Conservation (phyloP, 2,888 invertebrate genomes). For the Merodon equestris region DNA sequence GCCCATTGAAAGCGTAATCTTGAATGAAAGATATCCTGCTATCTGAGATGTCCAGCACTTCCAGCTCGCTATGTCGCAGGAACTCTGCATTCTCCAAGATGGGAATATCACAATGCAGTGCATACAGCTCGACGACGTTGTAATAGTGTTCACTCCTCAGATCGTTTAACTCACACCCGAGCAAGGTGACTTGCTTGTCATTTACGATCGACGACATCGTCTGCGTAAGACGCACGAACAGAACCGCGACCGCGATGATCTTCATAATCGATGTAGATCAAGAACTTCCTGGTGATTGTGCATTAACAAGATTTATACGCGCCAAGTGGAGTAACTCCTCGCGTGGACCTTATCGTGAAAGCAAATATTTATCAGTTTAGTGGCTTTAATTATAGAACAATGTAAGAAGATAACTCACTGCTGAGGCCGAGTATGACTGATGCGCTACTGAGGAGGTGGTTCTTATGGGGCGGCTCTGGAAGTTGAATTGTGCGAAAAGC, state of each 20-base stretch:
- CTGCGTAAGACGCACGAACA: not conserved
- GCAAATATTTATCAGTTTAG: constrained; percentile 15
- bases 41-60: constrained; percentile 73
- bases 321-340: constrained; percentile 1
- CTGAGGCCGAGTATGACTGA: constrained; percentile 1
- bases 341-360: constrained; percentile 13
- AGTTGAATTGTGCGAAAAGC: constrained; percentile 36
- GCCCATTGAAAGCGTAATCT: constrained; percentile 75
- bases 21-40: constrained; percentile 72
- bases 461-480: constrained; percentile 26
- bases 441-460: constrained; percentile 10
- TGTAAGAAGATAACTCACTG: constrained; percentile 24
- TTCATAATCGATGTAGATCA: constrained; percentile 13
- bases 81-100: constrained; percentile 75
- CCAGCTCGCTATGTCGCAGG: constrained; percentile 71
- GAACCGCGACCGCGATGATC: not conserved
- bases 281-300: no score
- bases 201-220: constrained; percentile 3
- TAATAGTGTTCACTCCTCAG: constrained; percentile 42
- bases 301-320: not conserved
- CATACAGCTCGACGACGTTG: constrained; percentile 70
- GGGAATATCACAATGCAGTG: constrained; percentile 72
- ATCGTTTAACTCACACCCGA: constrained; percentile 45
- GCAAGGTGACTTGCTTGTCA: constrained; percentile 37
- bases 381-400: constrained; percentile 21